phyloP scores from a whole-genome alignment of 2,888 invertebrate species.

The Meandrusa payeni region DNA sequence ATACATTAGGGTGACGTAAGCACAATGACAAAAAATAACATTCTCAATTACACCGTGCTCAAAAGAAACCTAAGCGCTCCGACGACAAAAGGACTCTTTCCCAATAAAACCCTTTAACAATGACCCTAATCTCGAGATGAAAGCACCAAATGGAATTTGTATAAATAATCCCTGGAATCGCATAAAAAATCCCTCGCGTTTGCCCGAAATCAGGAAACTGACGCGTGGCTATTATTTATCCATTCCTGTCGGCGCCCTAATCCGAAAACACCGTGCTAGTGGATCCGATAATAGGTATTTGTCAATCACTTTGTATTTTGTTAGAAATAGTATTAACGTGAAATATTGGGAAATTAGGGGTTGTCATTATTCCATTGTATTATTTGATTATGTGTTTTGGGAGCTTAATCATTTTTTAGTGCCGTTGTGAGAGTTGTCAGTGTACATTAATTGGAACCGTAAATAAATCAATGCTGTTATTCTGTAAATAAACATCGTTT shows the following conservation, averaged over 20 bases:
- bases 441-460: no score
- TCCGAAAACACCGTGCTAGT: slow-evolving; percentile 3
- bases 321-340: neutral
- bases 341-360: slow-evolving; percentile 1
- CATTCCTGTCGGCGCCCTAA: slow-evolving; percentile 9
- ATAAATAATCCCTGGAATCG: slow-evolving; percentile 14
- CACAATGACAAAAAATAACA: no score
- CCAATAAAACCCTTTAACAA: slow-evolving; percentile 16
- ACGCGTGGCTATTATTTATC: slow-evolving; percentile 18
- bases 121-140: slow-evolving; percentile 20
- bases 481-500: no score
- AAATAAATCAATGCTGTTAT: no score
- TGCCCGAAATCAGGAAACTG: slow-evolving; percentile 17
- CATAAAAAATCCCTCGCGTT: slow-evolving; percentile 6
- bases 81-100: neutral
- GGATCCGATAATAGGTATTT: slow-evolving; percentile 8
- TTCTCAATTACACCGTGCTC: no score
- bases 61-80: no score
- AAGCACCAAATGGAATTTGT: slow-evolving; percentile 17
- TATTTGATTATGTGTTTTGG: neutral
- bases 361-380: neutral
- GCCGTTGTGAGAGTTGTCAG: no score
- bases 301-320: slow-evolving; percentile 10
- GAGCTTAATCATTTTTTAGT: no score
- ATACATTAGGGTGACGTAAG: no score